Conservation (phyloP, 2,113 vertebrate species). For the Sprattus sprattus region DNA sequence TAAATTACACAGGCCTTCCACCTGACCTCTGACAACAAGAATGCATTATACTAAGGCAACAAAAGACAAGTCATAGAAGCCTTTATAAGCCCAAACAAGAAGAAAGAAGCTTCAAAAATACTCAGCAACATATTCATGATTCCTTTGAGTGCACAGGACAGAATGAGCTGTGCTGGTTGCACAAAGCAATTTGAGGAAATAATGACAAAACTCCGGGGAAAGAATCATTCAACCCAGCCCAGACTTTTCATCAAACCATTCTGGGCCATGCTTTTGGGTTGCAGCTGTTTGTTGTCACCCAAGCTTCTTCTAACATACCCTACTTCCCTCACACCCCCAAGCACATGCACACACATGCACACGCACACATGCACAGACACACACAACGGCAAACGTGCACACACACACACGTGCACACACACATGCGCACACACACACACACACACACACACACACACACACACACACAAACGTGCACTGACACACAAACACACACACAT, state of each 20-base stretch:
- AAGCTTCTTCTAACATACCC: not conserved
- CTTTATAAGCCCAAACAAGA: not conserved
- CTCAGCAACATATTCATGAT: not conserved
- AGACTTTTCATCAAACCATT: constrained; percentile 29
- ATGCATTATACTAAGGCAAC: not conserved
- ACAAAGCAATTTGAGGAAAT: constrained; percentile 11
- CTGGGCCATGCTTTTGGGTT: not conserved
- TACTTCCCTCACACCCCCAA: not conserved
- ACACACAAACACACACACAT: not conserved
- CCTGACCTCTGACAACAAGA: not conserved
- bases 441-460: not conserved
- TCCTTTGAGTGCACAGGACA: not conserved
- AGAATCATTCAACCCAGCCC: constrained; percentile 40
- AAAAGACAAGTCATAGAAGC: not conserved
- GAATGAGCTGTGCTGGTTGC: constrained; percentile 11
- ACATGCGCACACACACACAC: not conserved
- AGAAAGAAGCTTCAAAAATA: not conserved
- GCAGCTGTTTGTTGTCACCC: constrained; percentile 2
- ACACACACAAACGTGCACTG: constrained; percentile 17
- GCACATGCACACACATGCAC: not conserved
- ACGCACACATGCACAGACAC: not conserved
- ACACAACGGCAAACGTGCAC: not conserved
- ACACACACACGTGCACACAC: not conserved
- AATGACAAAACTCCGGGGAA: constrained; percentile 9
- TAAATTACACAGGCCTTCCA: not conserved